A percentile compares a stretch with the other conserved stretches of the same genome.
phyloP scores from a whole-genome alignment of 2,888 invertebrate genomes.

The Hyles lineata region DNA sequence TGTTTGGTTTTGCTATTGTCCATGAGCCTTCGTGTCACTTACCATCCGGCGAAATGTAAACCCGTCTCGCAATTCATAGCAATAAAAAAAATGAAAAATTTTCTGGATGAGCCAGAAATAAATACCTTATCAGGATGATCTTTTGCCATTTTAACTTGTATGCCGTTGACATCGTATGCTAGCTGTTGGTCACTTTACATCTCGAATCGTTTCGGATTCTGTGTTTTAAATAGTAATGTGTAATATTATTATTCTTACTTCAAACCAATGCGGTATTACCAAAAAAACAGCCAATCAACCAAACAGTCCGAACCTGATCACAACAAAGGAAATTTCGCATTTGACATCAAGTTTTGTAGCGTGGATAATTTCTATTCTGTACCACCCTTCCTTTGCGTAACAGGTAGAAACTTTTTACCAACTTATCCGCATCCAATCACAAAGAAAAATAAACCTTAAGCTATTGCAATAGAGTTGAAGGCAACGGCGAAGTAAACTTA shows the following conservation, averaged over 20 bases:
- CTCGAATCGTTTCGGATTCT: no score
- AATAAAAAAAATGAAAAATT: no score
- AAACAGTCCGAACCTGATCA: slow-evolving; percentile 7
- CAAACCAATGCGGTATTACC: neutral
- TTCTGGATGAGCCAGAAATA: no score
- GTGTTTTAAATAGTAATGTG: neutral
- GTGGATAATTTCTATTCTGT: slow-evolving; percentile 40
- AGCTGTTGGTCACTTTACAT: no score
- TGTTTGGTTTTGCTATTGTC: no score
- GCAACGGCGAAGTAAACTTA: slow-evolving; percentile 28
- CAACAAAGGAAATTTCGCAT: slow-evolving; percentile 25
- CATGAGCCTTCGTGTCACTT: no score
- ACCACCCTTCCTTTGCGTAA: slow-evolving; percentile 58
- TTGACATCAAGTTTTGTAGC: slow-evolving; percentile 17
- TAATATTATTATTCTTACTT: neutral
- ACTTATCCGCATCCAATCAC: neutral
- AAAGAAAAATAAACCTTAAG: slow-evolving; percentile 34
- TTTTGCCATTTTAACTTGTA: no score
- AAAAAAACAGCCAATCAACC: slow-evolving; percentile 23
- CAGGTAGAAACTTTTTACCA: slow-evolving; percentile 53
- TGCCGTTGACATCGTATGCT: no score
- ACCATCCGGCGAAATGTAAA: no score
- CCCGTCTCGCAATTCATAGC: no score
- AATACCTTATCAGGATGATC: no score
- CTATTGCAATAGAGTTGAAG: neutral